These are phyloP conservation scores for Incurvaria masculella DNA, from an alignment of 2,888 invertebrate species.

Conservation along the genomic window DNA sequence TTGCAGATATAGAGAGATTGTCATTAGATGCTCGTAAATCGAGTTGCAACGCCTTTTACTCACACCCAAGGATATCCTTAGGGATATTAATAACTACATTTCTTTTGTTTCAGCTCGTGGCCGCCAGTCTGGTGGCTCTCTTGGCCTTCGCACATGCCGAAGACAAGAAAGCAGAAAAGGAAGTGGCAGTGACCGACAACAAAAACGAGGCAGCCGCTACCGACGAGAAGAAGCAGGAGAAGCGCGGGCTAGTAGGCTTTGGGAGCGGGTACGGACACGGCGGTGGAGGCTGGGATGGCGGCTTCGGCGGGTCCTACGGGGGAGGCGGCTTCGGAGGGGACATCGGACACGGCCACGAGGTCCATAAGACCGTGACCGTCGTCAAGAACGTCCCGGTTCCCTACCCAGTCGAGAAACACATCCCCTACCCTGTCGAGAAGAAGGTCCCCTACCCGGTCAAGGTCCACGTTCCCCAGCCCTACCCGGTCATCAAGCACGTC, in stretches of 20 bases:
- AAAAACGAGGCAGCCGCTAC: slow-evolving; percentile 46
- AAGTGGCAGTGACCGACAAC: slow-evolving; percentile 55
- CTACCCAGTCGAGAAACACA: slow-evolving; percentile 69
- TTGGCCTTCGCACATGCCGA: slow-evolving; percentile 57
- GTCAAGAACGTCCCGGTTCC: slow-evolving; percentile 70
- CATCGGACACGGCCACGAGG: slow-evolving; percentile 35
- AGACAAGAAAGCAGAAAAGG: slow-evolving; percentile 56
- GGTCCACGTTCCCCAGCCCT: slow-evolving; percentile 66
- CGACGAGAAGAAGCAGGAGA: slow-evolving; percentile 69
- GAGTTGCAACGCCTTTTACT: too few relatives aligned
- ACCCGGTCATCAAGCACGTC: slow-evolving; percentile 64
- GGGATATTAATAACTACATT: too few relatives aligned
- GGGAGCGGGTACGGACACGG: slow-evolving; percentile 51
- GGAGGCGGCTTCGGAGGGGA: slow-evolving; percentile 15
- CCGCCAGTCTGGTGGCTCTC: slow-evolving; percentile 62
- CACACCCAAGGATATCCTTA: too few relatives aligned
- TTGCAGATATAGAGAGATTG: too few relatives aligned
- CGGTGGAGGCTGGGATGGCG: slow-evolving; percentile 21
- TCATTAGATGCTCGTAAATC: too few relatives aligned
- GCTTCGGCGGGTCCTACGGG: slow-evolving; percentile 19
- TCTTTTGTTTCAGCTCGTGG: slow-evolving; percentile 46
- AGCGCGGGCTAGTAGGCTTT: slow-evolving; percentile 64
- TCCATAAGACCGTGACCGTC: slow-evolving; percentile 67
- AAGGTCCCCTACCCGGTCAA: slow-evolving; percentile 60
- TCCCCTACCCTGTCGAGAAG: slow-evolving; percentile 66